Evolutionary conservation across 37 sponge, comb jelly and placozoan species (phyloP), one percentile per base, ranked within the genome.

Genomic region (Mnemiopsis leidyi): DNA sequence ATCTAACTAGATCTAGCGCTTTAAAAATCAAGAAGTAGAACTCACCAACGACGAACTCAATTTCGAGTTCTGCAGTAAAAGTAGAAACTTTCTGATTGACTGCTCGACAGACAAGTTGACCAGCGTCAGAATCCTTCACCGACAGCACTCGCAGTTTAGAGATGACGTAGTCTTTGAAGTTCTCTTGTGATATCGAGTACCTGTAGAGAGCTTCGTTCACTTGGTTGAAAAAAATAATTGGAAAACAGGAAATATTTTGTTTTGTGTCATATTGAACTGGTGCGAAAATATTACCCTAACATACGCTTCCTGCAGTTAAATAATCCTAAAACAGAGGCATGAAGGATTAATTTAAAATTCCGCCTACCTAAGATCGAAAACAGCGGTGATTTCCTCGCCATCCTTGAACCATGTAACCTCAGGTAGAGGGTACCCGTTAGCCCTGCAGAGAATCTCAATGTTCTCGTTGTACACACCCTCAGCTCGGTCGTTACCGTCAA

Each of bases 61-160:
- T 85, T 1, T 85, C 29, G 0, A 85, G 48, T 39, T 85, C 61
- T n/a, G 90, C 90, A 2, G 90, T 39, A 33, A 36, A 85, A 16
- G 90, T 85, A n/a, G 24, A 35, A 21, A 85, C 90, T 85, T 85
- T 85, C 90, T 85, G 90, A 23, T 85, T 85, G 25, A 85, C 90
- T 13, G 90, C 90, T 39, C 90, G 2, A 26, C 90, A 85, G 23
- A 29, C 39, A 7, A 85, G 26, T n/a, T 25, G 2, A 1, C 90
- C 90, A 18, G 61, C 90, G n/a, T 85, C 90, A 28, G 25, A 33
- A 77, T 77, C 79, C 79, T 77, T 77, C 7, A 77, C 79, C 1
- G 79, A 77, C 32, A 77, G 26, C 79, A 77, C 79, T 32, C 32
- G 30, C 79, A 77, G 36, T 7, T 77, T 77, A 34, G 79, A 77